phyloP scores from a whole-genome alignment of 2,113 vertebrate species.

The Malurus alboscapulatus region DNA sequence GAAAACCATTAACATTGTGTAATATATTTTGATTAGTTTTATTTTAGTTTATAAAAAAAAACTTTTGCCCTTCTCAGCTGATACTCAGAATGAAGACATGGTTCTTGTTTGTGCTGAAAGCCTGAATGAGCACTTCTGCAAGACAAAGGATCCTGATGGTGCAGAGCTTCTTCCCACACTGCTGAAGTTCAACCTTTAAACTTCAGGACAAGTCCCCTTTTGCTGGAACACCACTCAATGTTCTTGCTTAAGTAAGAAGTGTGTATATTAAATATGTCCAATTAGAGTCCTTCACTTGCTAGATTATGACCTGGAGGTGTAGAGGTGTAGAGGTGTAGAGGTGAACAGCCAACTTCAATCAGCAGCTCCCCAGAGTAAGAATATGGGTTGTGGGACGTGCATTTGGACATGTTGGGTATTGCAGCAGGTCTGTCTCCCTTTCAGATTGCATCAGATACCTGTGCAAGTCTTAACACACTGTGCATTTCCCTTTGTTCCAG shows the following conservation, averaged over 20 bases:
- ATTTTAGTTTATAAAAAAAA: not conserved
- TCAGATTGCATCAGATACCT: conserved; percentile 33
- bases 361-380: not conserved
- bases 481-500: conserved; percentile 8
- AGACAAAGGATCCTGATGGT: not conserved
- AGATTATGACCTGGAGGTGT: not conserved
- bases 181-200: not conserved
- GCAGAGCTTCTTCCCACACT: not conserved
- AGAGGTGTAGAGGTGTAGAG: not conserved
- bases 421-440: not conserved
- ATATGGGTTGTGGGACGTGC: not conserved
- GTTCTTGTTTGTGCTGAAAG: not conserved
- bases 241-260: not conserved
- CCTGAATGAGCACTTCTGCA: not conserved
- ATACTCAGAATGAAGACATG: not conserved
- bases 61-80: not conserved
- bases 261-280: not conserved
- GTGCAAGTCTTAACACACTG: conserved; percentile 34
- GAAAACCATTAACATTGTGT: not conserved
- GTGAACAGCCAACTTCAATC: not conserved
- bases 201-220: not conserved
- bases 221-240: not conserved
- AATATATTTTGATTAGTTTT: not conserved
- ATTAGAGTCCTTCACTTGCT: not conserved
- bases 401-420: not conserved